These are phyloP conservation scores for Fopius arisanus DNA, from an alignment of 1,140 invertebrate genomes.

Conservation along the genomic window DNA sequence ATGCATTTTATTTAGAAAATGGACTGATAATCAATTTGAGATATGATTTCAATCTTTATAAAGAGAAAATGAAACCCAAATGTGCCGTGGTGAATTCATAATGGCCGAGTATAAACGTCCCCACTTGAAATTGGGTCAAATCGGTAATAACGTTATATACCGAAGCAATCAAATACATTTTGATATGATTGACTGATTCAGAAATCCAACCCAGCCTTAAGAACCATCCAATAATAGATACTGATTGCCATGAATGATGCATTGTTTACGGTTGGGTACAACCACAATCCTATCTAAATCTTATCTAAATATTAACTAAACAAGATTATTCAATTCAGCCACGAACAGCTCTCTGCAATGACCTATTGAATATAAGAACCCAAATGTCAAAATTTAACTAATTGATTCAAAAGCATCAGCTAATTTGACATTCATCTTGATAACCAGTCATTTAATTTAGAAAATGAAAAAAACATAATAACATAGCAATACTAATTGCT, in stretches of 20 bases:
- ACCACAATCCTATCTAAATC: slow-evolving; percentile 26
- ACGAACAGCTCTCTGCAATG: not conserved
- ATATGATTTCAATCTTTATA: not conserved
- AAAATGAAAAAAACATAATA: too few relatives aligned
- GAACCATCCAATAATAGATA: slow-evolving; percentile 50
- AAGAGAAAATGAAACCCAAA: not conserved
- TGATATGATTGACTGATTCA: slow-evolving; percentile 44
- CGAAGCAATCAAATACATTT: slow-evolving; percentile 38
- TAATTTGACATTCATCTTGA: too few relatives aligned
- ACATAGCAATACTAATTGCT: too few relatives aligned
- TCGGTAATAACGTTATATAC: not conserved
- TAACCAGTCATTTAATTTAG: too few relatives aligned
- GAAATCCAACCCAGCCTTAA: slow-evolving; percentile 33
- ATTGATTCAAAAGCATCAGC: too few relatives aligned
- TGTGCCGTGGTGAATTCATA: not conserved
- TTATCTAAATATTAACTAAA: not conserved
- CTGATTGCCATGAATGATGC: slow-evolving; percentile 36
- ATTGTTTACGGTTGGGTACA: slow-evolving; percentile 44
- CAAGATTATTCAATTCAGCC: not conserved
- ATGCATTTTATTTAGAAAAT: not conserved
- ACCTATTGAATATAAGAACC: not conserved
- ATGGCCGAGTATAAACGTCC: not conserved
- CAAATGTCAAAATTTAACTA: too few relatives aligned
- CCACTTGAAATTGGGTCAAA: slow-evolving; percentile 17
- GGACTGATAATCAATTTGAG: not conserved